Base-by-base conservation (phyloP, 2,888 invertebrate species). In the Lasiommata megera region DNA sequence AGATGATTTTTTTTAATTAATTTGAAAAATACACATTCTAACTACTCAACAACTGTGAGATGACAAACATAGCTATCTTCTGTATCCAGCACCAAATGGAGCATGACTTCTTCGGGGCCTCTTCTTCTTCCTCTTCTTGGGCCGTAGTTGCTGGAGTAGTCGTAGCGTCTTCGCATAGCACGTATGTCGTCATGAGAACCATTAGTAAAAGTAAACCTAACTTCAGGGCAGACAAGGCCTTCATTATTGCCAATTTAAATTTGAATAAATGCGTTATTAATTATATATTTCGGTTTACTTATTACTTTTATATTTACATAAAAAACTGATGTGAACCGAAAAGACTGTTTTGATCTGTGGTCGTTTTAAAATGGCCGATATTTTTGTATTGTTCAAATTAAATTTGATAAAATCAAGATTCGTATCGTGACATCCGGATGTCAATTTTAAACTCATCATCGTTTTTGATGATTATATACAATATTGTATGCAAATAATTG, bases 71-170 rank as follows among this genome's bases (percentile, higher is more conserved):
- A 0, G 84, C 86, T 9, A 88, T 89, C 73, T 91, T 91, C 74
- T 90, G 91, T 44, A 91, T 88, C 91, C 91, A 91, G 64, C 91
- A 91, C 90, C 90, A 91, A 37, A 91, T 91, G 9, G 89, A 88
- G 58, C 91, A 91, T 18, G 82, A 69, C 38, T 77, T 80, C 72
- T 86, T 87, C 56, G 70, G 73, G 0, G 82, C 77, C 16, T 83
- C 87, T 58, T 88, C 89, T 38, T 88, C 88, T 67, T 88, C 89
- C 11, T 84, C 86, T 7, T 77, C 79, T 1, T 73, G 77, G 0
- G 80, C 82, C 0, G 86, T 78, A 0, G 80, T 63, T 5, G 62
- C 64, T 1, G 63, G 67, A 1, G 80, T 68, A n/a, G 83, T 79
- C 0, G 81, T 76, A 0, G 73, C 79, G 38, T 88, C 88, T 71